Conservation (phyloP, 2,113 vertebrate genomes). For the Ia io region DNA sequence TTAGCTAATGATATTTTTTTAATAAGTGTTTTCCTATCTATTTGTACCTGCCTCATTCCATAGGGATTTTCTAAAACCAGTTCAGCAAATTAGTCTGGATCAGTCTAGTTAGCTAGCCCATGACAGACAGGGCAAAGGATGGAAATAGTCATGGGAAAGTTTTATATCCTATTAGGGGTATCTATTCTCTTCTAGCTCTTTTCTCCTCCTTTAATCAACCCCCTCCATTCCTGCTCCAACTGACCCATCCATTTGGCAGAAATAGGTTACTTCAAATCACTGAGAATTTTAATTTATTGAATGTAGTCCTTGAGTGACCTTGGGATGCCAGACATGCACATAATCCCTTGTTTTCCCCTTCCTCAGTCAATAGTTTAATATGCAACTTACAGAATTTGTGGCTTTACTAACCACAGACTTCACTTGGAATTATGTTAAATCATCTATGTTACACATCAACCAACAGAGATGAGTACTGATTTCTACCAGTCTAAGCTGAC, state of each 20-base stretch:
- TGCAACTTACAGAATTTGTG: not conserved
- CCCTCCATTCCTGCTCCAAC: not conserved
- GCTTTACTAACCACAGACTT: constrained; percentile 34
- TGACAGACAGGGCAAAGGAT: not conserved
- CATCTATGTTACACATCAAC: not conserved
- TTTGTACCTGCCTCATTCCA: constrained; percentile 15
- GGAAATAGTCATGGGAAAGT: not conserved
- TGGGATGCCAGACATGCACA: not conserved
- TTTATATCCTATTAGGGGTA: not conserved
- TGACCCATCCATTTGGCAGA: not conserved
- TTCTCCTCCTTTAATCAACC: not conserved
- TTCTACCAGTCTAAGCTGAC: not conserved
- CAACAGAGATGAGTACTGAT: constrained; percentile 26
- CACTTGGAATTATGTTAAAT: constrained; percentile 12
- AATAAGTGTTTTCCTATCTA: not conserved
- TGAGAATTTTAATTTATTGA: constrained; percentile 24
- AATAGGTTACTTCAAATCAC: constrained; percentile 25
- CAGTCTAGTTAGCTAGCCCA: constrained; percentile 6
- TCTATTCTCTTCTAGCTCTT: not conserved
- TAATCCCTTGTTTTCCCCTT: constrained; percentile 25
- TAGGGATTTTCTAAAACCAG: constrained; percentile 44
- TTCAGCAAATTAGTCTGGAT: constrained; percentile 3
- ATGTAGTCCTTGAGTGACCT: constrained; percentile 13
- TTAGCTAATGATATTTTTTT: not conserved
- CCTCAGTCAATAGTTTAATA: constrained; percentile 11